Evolutionary conservation across 2,113 vertebrate species (phyloP).

Genomic region (Rhipidura dahli): DNA sequence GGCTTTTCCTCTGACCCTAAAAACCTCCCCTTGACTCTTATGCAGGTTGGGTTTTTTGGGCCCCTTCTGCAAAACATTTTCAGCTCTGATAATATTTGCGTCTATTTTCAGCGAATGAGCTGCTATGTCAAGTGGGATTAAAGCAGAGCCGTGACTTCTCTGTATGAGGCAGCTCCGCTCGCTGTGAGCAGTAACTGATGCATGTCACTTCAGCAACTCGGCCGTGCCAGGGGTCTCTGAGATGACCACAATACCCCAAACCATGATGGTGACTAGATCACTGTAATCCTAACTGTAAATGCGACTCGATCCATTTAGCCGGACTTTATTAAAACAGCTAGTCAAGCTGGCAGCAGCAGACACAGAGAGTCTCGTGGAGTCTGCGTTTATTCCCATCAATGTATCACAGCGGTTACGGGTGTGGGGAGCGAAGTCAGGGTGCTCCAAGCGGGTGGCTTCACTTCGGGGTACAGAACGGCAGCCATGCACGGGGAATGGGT

Average conservation of each 20-base stretch:
- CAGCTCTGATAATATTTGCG: background rate
- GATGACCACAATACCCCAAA: background rate
- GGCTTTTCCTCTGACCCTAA: background rate
- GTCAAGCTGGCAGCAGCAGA: background rate
- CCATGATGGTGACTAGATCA: no score
- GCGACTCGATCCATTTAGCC: background rate
- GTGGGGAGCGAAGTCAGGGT: background rate
- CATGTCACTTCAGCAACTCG: background rate
- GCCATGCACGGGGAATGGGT: rapidly evolving
- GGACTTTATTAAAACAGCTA: background rate
- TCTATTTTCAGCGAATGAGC: background rate
- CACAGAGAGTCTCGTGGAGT: rapidly evolving
- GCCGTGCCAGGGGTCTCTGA: background rate
- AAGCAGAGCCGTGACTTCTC: background rate
- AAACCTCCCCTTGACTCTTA: no score
- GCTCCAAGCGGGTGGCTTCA: rapidly evolving
- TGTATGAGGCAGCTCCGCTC: background rate
- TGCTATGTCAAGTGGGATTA: slow-evolving; percentile 5
- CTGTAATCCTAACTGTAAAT: rapidly evolving
- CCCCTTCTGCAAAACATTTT: background rate
- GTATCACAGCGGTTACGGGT: background rate
- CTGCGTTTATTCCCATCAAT: no score
- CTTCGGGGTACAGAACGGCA: rapidly evolving
- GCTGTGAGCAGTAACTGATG: background rate
- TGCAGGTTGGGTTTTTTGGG: background rate